Evolutionary conservation across 2,888 invertebrate species (phyloP).

Genomic region (Nephrotoma guestfalica): DNA sequence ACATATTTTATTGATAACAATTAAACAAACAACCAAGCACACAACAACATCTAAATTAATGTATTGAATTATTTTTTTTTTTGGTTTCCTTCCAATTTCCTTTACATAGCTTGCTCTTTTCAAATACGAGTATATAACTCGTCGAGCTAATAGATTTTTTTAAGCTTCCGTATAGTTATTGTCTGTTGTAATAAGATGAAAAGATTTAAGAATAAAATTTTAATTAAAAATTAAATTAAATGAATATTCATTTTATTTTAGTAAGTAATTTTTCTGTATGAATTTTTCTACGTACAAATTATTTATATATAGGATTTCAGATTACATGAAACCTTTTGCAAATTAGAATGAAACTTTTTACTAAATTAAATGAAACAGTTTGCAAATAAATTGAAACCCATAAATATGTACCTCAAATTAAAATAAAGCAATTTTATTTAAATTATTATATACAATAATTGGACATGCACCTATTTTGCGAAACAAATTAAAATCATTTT

Average conservation of each 20-base stretch:
- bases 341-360: too few species aligned
- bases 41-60: not conserved
- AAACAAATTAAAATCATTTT: too few species aligned
- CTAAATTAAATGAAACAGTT: too few species aligned
- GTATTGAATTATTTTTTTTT: not conserved
- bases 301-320: too few species aligned
- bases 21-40: not conserved
- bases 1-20: not conserved
- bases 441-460: too few species aligned
- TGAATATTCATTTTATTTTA: not conserved
- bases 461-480: too few species aligned
- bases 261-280: not conserved
- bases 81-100: not conserved
- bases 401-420: too few species aligned
- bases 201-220: not conserved
- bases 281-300: not conserved
- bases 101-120: not conserved
- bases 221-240: not conserved
- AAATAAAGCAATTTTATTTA: too few species aligned
- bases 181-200: not conserved
- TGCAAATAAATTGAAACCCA: too few species aligned
- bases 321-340: too few species aligned
- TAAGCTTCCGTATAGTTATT: not conserved
- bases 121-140: not conserved
- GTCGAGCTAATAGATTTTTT: not conserved